Evolutionary conservation across 1,140 invertebrate genomes (phyloP).

Genomic region (Neodiprion pinetum): DNA sequence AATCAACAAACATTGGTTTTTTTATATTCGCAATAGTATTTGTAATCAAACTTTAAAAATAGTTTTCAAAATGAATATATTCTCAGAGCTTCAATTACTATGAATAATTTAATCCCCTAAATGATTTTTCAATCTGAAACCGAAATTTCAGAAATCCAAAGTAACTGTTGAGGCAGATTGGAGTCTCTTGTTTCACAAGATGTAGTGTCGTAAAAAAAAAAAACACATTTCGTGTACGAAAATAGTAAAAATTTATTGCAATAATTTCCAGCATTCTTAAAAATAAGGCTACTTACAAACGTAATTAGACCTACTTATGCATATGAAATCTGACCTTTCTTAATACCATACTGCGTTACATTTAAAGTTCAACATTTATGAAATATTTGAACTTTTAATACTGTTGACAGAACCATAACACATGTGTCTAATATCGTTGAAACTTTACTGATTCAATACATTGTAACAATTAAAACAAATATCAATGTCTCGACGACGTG

Average conservation of each 20-base stretch:
- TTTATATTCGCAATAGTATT: constrained; percentile 25
- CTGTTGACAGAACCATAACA: neutral
- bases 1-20: constrained; percentile 23
- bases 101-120: neutral
- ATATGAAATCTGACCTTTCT: neutral
- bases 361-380: neutral
- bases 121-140: neutral
- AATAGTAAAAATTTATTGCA: constrained; percentile 8
- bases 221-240: neutral
- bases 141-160: no score
- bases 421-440: neutral
- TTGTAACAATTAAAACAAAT: neutral
- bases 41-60: neutral
- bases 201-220: neutral
- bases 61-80: constrained; percentile 2
- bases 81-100: neutral
- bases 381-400: neutral
- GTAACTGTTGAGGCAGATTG: no score
- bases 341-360: neutral
- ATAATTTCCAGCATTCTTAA: constrained; percentile 5
- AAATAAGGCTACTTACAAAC: constrained; percentile 3
- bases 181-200: no score
- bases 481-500: neutral
- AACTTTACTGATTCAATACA: neutral
- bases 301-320: constrained; percentile 1